These are phyloP conservation scores for Drosophila demipolita DNA, from an alignment of 2,888 invertebrate genomes.

Conservation along the genomic window DNA sequence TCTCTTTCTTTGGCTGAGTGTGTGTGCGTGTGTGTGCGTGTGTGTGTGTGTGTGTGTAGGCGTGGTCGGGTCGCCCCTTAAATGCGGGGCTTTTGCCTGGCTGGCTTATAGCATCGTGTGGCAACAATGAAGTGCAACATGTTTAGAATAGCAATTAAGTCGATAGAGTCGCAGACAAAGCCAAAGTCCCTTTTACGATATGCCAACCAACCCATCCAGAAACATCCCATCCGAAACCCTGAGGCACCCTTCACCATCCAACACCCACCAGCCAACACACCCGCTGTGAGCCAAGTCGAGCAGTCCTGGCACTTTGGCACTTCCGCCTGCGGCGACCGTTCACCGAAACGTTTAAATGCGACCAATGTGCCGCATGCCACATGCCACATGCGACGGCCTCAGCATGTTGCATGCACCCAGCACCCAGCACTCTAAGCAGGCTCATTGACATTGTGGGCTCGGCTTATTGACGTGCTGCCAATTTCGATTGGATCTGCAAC, in stretches of 20 bases:
- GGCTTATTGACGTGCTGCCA: constrained; percentile 44
- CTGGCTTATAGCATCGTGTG: constrained; percentile 35
- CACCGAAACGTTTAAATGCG: constrained; percentile 30
- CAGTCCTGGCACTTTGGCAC: constrained; percentile 24
- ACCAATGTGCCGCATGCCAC: constrained; percentile 40
- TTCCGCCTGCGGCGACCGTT: constrained; percentile 12
- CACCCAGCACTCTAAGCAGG: not conserved
- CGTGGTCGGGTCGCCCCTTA: constrained; percentile 11
- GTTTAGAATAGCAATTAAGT: constrained; percentile 77
- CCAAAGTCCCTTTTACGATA: constrained; percentile 26
- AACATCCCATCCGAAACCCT: not conserved
- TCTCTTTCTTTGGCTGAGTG: not conserved
- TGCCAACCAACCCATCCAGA: constrained; percentile 7
- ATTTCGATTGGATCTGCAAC: constrained; percentile 52
- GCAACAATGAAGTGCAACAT: constrained; percentile 74
- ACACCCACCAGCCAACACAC: not conserved
- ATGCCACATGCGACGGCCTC: constrained; percentile 38
- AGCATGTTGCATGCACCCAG: constrained; percentile 25
- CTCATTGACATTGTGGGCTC: constrained; percentile 14
- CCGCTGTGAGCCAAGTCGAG: not conserved
- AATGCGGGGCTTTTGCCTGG: constrained; percentile 10
- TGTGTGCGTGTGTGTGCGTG: not conserved
- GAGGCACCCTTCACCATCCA: not conserved
- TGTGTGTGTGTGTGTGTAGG: constrained; percentile 2
- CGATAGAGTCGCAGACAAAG: constrained; percentile 39